A percentile compares a stretch with the other conserved stretches of the same genome.
Conservation (phyloP, 2,888 invertebrate genomes). For the Thereva unica region DNA sequence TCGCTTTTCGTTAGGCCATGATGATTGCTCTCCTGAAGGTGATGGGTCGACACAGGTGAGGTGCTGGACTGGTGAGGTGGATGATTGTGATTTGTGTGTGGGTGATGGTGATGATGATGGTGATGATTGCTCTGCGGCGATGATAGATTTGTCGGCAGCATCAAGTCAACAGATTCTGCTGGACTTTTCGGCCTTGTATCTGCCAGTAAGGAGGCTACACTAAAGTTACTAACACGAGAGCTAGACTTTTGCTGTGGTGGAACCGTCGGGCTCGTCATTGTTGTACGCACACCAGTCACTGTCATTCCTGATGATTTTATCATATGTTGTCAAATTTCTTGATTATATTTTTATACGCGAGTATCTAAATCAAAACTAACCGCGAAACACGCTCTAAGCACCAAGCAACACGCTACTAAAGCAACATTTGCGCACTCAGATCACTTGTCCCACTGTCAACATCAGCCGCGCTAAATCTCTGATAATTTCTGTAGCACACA, state of each 20-base stretch:
- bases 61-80: conserved; percentile 36
- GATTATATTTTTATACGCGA: not conserved
- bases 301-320: conserved; percentile 62
- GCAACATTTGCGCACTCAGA: conserved; percentile 7
- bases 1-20: conserved; percentile 52
- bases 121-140: conserved; percentile 47
- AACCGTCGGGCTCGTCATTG: conserved; percentile 66
- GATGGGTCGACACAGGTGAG: conserved; percentile 41
- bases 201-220: conserved; percentile 84
- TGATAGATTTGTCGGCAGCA: conserved; percentile 55
- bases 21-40: conserved; percentile 46
- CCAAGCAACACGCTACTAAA: conserved; percentile 15
- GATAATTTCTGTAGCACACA: conserved; percentile 2
- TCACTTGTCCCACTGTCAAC: conserved; percentile 32
- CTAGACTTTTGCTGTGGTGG: conserved; percentile 63
- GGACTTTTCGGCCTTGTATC: conserved; percentile 72
- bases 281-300: conserved; percentile 66
- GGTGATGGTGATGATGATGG: conserved; percentile 42
- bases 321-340: conserved; percentile 49
- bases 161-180: conserved; percentile 42
- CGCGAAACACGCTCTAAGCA: conserved; percentile 3
- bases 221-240: conserved; percentile 75
- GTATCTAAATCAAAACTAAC: conserved; percentile 9
- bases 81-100: conserved; percentile 37
- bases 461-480: conserved; percentile 5